These are phyloP conservation scores for Pandemis cinnamomeana DNA, from an alignment of 2,888 invertebrate species.

Conservation along the genomic window DNA sequence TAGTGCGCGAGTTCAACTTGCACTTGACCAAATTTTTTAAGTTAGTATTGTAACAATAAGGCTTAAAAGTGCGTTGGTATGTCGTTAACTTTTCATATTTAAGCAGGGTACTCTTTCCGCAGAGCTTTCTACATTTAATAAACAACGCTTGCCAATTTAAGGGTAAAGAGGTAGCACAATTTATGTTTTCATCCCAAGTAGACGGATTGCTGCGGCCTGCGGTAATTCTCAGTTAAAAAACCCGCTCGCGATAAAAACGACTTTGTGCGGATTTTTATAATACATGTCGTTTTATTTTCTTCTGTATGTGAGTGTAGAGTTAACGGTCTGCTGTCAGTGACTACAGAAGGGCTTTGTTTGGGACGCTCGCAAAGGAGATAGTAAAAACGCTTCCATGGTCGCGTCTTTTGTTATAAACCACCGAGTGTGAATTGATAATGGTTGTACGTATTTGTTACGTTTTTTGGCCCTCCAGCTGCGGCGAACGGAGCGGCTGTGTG, in stretches of 20 bases:
- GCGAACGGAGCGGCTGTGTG: conserved; percentile 8
- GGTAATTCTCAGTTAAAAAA: conserved; percentile 20
- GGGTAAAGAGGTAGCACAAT: conserved; percentile 26
- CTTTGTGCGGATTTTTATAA: conserved; percentile 36
- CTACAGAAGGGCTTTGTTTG: conserved; percentile 62
- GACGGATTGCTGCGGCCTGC: conserved; percentile 24
- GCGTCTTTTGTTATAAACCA: conserved; percentile 73
- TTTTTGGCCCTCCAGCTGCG: conserved; percentile 46
- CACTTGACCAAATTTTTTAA: no score
- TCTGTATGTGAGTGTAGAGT: conserved; percentile 33
- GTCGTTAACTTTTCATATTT: conserved; percentile 1
- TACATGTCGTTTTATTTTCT: conserved; percentile 35
- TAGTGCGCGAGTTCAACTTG: no score
- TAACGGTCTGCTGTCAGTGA: conserved; percentile 38
- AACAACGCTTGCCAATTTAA: conserved; percentile 25
- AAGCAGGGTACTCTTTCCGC: not conserved
- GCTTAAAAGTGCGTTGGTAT: not conserved
- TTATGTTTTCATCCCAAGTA: conserved; percentile 21
- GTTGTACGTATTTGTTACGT: conserved; percentile 63
- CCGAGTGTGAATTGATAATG: conserved; percentile 77
- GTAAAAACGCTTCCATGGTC: conserved; percentile 64
- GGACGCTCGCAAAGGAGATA: conserved; percentile 54
- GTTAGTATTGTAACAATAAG: not conserved
- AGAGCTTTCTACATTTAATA: conserved; percentile 15
- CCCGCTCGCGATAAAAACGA: conserved; percentile 24